Evolutionary conservation across 1,140 invertebrate species (phyloP), one percentile per base, ranked within the genome.

Genomic region (Drosophila bocki): DNA sequence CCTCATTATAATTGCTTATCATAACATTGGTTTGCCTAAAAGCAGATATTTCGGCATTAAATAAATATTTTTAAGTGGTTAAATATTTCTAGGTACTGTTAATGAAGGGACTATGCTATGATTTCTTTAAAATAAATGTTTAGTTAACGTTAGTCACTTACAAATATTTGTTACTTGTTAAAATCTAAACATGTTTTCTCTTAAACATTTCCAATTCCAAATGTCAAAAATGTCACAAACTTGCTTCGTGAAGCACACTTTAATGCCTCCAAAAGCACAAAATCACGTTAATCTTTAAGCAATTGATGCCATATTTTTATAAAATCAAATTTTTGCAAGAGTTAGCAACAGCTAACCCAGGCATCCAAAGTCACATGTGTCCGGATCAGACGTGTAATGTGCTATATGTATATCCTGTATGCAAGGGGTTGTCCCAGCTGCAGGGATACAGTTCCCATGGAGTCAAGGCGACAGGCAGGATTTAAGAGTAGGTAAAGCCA

Each of bases 351-450:
- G 35, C 42, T 32, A 26, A 37, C 12, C 53, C 64, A 41, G 7
- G 59, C 45, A 29, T 26, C 35, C 59, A 35, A 68, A 68, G 53
- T 42, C 59, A 50, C 64, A 68, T 64, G 64, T 68, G 58, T 68
- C 45, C 35, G 37, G 47, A 45, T 69, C 61, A 50, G 64, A 50
- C 45, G 35, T 65, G 61, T 75, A 75, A 75, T 79, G 48, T 82
- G 75, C 7, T 7, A 15, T 7, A 33, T 7, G 15, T 7, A 33
- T 17, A 67, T 51, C 62, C 65, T 12, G 12, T 19, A 29, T 9
- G 22, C 22, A 35, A 33, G 15, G 61, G 32, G 37, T 65, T 26
- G 39, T 8, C 29, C 42, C 63, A 67, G 63, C 32, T 44, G 63
- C 15, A 26, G 19, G 54, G 37, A 7, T n/a, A 26, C 15, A 26